phyloP scores from a whole-genome alignment of 2,888 invertebrate genomes.

The Tenthredo livida region DNA sequence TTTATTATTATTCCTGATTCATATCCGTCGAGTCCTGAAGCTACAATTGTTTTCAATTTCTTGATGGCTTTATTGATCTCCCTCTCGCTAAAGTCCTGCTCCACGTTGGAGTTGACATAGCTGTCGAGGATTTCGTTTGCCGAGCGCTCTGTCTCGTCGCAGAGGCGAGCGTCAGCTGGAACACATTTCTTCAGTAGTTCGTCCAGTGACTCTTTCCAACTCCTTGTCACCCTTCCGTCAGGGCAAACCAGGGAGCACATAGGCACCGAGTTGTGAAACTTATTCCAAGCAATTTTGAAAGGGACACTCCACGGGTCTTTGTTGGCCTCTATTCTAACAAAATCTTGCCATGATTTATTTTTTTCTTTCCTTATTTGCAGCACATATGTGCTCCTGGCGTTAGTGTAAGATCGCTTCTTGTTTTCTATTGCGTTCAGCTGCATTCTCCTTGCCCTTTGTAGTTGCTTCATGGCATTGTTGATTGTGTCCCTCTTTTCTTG shows the following conservation, averaged over 20 bases:
- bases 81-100: no score
- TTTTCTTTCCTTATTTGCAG: background rate
- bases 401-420: background rate
- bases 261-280: background rate
- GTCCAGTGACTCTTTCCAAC: no score
- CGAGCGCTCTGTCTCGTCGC: no score
- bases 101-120: no score
- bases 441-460: background rate
- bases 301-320: background rate
- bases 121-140: no score
- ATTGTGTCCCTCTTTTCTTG: no score
- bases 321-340: background rate
- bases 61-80: background rate
- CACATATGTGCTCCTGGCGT: background rate
- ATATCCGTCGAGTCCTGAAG: slow-evolving; percentile 66
- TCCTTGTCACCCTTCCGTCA: no score
- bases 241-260: no score
- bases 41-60: slow-evolving; percentile 51
- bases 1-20: slow-evolving; percentile 57
- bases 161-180: no score
- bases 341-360: background rate
- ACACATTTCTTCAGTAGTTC: no score
- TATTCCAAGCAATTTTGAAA: background rate
- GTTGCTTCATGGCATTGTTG: no score
- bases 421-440: background rate